Conservation (phyloP, 2,888 invertebrate species). For the Ochropacha duplaris region DNA sequence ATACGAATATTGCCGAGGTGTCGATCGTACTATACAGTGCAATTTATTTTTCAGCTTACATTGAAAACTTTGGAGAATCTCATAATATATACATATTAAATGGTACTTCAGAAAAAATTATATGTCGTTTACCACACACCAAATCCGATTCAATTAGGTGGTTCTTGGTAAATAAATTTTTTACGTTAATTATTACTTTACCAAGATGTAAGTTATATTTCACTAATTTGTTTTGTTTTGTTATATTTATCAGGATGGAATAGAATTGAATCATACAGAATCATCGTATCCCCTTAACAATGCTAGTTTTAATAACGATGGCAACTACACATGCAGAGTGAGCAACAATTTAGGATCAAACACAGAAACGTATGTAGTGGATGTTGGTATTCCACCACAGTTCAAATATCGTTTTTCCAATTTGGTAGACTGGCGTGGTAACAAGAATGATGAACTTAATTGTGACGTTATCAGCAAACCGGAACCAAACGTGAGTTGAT, state of each 20-base stretch:
- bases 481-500: slow-evolving; percentile 14
- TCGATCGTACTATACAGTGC: not conserved
- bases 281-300: not conserved
- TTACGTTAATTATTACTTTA: too few relatives aligned
- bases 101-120: not conserved
- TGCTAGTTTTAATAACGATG: slow-evolving; percentile 10
- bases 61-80: not conserved
- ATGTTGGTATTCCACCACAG: slow-evolving; percentile 22
- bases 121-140: not conserved
- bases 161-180: not conserved
- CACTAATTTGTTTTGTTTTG: not conserved
- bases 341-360: slow-evolving; percentile 20
- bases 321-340: slow-evolving; percentile 33
- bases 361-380: slow-evolving; percentile 25
- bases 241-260: not conserved
- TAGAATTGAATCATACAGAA: not conserved
- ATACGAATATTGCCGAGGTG: too few relatives aligned
- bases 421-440: not conserved
- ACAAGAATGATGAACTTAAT: not conserved
- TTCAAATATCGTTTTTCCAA: not conserved
- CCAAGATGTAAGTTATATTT: too few relatives aligned
- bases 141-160: not conserved
- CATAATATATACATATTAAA: not conserved
- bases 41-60: not conserved
- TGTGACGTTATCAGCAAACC: slow-evolving; percentile 20